Evolutionary conservation across 2,113 vertebrate species (phyloP).

Genomic region (Trogon surrucura): DNA sequence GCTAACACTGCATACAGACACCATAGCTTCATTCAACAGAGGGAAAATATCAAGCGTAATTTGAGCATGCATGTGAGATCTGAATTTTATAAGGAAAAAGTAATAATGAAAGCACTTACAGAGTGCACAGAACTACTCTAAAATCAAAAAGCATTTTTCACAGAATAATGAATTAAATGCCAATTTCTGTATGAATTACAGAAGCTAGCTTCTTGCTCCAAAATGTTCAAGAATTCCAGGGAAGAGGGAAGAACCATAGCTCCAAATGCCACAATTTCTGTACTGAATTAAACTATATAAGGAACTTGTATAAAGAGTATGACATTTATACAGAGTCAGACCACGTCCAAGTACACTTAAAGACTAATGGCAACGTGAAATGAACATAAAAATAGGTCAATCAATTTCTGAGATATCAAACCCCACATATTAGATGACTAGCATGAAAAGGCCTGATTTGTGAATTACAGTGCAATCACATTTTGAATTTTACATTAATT

Average conservation of each 20-base stretch:
- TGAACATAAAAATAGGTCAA: conserved; percentile 2
- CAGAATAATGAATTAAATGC: background rate
- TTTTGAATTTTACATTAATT: conserved; percentile 1
- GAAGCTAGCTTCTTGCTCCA: background rate
- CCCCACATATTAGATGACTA: background rate
- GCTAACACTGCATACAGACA: background rate
- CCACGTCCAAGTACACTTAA: background rate
- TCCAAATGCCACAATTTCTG: background rate
- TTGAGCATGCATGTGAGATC: background rate
- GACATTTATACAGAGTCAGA: background rate
- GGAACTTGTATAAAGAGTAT: background rate
- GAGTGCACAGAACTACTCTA: background rate
- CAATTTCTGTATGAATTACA: background rate
- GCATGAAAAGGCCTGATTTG: background rate
- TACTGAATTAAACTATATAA: background rate
- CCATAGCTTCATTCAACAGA: background rate
- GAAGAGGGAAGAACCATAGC: background rate
- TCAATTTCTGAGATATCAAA: background rate
- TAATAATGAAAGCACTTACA: background rate
- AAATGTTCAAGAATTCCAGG: background rate
- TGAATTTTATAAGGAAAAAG: background rate
- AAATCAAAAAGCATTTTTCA: background rate
- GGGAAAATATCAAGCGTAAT: background rate
- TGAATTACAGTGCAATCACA: background rate
- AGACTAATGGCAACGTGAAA: background rate